Evolutionary conservation across 2,888 invertebrate genomes (phyloP).

Genomic region (Ectobius pallidus): DNA sequence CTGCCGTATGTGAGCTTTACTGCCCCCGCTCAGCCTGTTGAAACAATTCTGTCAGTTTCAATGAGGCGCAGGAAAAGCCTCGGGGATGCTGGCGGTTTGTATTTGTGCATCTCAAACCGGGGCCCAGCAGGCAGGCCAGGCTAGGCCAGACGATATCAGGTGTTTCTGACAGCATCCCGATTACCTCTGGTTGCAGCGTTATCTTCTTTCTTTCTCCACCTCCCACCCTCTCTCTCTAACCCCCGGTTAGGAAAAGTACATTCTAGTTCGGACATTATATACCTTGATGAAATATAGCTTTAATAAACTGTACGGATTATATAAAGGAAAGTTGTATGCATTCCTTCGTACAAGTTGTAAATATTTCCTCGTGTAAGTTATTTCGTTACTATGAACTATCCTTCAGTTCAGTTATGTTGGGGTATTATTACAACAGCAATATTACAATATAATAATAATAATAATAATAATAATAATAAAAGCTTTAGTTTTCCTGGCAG

Average conservation of each 20-base stretch:
- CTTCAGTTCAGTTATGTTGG: no score
- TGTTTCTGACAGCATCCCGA: conserved; percentile 24
- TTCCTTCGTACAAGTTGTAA: no score
- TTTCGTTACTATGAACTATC: no score
- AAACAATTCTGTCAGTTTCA: conserved; percentile 32
- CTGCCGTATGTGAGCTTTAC: conserved; percentile 2
- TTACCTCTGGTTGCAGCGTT: conserved; percentile 21
- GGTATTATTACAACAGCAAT: no score
- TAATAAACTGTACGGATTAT: no score
- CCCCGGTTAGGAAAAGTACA: conserved; percentile 9
- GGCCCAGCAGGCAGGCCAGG: conserved; percentile 1
- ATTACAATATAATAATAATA: no score
- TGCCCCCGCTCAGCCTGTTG: neutral
- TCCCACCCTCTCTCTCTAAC: conserved; percentile 22
- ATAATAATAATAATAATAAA: no score
- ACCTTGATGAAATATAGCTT: no score
- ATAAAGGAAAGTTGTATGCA: no score
- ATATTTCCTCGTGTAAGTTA: no score
- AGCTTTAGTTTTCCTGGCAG: no score
- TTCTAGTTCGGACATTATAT: neutral
- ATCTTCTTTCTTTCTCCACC: neutral
- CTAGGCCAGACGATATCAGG: conserved; percentile 22
- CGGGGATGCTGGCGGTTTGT: conserved; percentile 22
- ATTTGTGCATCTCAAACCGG: conserved; percentile 5
- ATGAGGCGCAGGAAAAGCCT: conserved; percentile 19